Percentiles rank a stretch among this genome's conserved stretches.
These are phyloP conservation scores for Hesperophylax magnus DNA, from an alignment of 1,140 invertebrate genomes.

Conservation along the genomic window DNA sequence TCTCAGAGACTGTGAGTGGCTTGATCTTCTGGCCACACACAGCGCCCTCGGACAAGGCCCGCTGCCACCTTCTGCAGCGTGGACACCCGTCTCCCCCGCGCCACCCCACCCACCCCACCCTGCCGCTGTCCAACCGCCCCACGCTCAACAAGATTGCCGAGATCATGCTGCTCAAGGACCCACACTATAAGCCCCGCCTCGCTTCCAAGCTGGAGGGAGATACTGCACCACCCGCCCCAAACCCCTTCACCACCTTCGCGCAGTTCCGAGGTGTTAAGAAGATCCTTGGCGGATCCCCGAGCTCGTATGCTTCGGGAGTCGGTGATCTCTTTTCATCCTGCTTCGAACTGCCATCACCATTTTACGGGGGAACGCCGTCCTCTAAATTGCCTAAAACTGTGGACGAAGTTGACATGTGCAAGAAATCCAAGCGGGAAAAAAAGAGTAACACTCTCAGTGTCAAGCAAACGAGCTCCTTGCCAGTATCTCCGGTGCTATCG, in stretches of 20 bases:
- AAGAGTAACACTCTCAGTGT: neutral
- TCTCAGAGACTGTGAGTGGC: conserved; percentile 77
- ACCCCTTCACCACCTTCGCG: conserved; percentile 80
- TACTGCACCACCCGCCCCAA: conserved; percentile 58
- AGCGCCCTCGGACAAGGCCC: conserved; percentile 80
- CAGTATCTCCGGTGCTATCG: conserved; percentile 56
- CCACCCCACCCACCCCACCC: conserved; percentile 59
- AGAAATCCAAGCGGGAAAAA: conserved; percentile 24
- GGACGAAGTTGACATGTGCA: conserved; percentile 51
- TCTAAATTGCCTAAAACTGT: conserved; percentile 47
- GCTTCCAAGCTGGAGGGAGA: neutral
- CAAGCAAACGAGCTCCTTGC: conserved; percentile 55
- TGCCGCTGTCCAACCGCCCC: conserved; percentile 59
- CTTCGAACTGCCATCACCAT: conserved; percentile 79
- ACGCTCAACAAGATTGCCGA: conserved; percentile 78
- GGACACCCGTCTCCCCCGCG: conserved; percentile 49
- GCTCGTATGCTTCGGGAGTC: conserved; percentile 65
- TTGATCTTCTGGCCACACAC: conserved; percentile 70
- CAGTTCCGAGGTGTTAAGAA: conserved; percentile 82
- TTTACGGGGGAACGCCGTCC: conserved; percentile 57
- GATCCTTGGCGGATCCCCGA: conserved; percentile 76
- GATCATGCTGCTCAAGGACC: conserved; percentile 84
- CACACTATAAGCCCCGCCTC: conserved; percentile 77
- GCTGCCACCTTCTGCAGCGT: conserved; percentile 74
- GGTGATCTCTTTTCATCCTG: conserved; percentile 78